These are phyloP conservation scores for Acyrthosiphon pisum DNA, from an alignment of 1,140 invertebrate species.

Conservation along the genomic window DNA sequence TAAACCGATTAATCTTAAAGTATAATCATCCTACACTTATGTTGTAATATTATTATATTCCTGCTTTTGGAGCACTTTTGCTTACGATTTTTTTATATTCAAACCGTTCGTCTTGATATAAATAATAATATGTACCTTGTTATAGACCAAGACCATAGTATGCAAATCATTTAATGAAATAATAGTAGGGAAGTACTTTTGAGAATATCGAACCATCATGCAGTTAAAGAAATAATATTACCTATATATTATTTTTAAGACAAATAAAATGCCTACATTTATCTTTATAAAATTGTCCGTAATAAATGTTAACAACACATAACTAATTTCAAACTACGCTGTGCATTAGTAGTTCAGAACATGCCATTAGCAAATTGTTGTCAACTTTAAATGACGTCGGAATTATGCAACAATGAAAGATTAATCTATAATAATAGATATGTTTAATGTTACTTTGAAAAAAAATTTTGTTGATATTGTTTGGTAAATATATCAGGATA, in stretches of 20 bases:
- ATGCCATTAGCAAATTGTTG: slow-evolving; percentile 28
- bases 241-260: background rate
- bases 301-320: background rate
- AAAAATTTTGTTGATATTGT: background rate
- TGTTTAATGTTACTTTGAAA: background rate
- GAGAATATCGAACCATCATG: background rate
- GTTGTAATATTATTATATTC: background rate
- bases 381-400: slow-evolving; percentile 8
- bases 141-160: too few relatives aligned
- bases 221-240: background rate
- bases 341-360: slow-evolving; percentile 14
- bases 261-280: background rate
- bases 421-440: background rate
- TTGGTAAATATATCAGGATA: background rate
- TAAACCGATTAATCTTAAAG: background rate
- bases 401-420: background rate
- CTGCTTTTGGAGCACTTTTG: background rate
- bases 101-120: background rate
- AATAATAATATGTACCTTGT: too few relatives aligned
- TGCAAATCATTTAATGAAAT: background rate
- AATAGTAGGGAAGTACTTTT: background rate
- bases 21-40: background rate
- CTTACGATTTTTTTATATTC: background rate
- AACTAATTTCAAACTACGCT: background rate
- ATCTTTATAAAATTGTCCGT: background rate